Conservation (phyloP, 2,113 vertebrate genomes). For the Entelurus aequoreus region DNA sequence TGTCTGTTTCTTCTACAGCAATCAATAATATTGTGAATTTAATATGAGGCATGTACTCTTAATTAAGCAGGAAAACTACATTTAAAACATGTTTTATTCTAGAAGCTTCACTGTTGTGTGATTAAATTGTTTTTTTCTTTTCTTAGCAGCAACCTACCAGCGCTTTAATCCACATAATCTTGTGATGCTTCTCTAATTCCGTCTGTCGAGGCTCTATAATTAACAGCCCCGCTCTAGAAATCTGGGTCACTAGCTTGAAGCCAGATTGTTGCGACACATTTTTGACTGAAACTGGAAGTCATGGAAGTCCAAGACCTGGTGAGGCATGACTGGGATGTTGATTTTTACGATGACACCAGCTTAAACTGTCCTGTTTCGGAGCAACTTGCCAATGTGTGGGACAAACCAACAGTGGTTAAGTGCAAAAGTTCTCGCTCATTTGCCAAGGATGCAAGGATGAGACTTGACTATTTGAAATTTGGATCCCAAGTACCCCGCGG, state of each 20-base stretch:
- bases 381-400: conserved; percentile 23
- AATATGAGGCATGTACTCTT: too few species aligned
- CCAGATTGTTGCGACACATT: not conserved
- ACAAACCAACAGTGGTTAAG: conserved; percentile 3
- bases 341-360: conserved; percentile 12
- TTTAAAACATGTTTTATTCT: not conserved
- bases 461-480: conserved; percentile 48
- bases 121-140: conserved; percentile 11
- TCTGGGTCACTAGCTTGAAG: conserved; percentile 47
- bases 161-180: conserved; percentile 64
- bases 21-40: too few species aligned
- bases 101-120: conserved; percentile 6
- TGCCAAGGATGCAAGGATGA: conserved; percentile 46
- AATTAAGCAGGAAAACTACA: not conserved
- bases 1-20: too few species aligned
- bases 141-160: conserved; percentile 26
- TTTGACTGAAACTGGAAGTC: conserved; percentile 2
- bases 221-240: conserved; percentile 46
- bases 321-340: conserved; percentile 6
- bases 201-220: conserved; percentile 57
- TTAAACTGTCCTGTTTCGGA: conserved; percentile 12
- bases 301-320: conserved; percentile 41
- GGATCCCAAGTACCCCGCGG: conserved; percentile 12
- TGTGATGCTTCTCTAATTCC: conserved; percentile 57
- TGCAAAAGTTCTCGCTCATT: conserved; percentile 29